Evolutionary conservation across 2,113 vertebrate genomes (phyloP).

Genomic region (Hydrolagus affinis): DNA sequence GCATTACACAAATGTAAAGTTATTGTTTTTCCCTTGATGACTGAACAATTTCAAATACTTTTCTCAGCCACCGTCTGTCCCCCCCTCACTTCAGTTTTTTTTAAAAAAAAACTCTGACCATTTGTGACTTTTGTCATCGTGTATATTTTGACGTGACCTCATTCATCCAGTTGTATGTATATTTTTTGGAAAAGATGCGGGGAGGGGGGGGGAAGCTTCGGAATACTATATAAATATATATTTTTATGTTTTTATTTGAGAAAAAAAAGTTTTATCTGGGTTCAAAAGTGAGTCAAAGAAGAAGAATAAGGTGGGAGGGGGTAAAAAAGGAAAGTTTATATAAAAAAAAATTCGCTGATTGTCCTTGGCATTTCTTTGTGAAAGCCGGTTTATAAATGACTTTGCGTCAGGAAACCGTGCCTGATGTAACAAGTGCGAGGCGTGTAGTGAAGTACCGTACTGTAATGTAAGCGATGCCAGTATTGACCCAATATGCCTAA

Average conservation of each 20-base stretch:
- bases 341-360: slow-evolving; percentile 35
- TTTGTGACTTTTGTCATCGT: not conserved
- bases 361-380: slow-evolving; percentile 68
- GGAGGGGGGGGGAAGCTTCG: not conserved
- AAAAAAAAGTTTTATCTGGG: not conserved
- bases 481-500: not conserved
- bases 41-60: no score
- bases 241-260: not conserved
- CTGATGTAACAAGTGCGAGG: slow-evolving; percentile 59
- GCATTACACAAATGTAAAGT: no score
- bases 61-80: no score
- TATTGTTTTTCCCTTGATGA: no score
- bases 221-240: slow-evolving; percentile 9
- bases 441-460: not conserved
- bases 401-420: slow-evolving; percentile 76
- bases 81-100: not conserved
- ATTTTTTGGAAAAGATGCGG: not conserved
- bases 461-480: not conserved
- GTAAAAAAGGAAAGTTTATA: no score
- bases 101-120: not conserved
- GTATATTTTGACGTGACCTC: slow-evolving; percentile 3
- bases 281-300: not conserved
- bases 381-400: slow-evolving; percentile 92
- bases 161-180: slow-evolving; percentile 7
- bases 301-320: no score